These are phyloP conservation scores for Agriopis leucophaearia DNA, from an alignment of 2,888 invertebrate species.

Conservation along the genomic window DNA sequence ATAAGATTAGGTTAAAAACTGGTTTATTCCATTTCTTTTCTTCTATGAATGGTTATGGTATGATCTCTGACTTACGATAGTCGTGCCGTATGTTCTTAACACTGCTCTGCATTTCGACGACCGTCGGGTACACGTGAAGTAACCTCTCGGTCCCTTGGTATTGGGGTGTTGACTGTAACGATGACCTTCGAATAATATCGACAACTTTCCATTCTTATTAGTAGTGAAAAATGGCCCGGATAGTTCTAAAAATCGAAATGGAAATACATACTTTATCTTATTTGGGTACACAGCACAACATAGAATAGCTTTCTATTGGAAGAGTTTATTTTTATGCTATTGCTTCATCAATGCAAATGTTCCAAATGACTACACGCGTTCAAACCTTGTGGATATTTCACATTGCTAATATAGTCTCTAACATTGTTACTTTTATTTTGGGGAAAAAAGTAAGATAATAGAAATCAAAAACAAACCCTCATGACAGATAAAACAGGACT, in stretches of 20 bases:
- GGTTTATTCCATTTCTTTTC: too few species aligned
- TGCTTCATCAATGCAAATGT: too few species aligned
- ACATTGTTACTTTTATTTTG: too few species aligned
- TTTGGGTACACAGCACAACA: neutral
- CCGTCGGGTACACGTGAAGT: conserved; percentile 22
- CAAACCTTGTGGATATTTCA: too few species aligned
- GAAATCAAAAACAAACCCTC: neutral
- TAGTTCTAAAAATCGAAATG: neutral
- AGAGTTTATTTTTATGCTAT: too few species aligned
- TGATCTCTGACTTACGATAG: conserved; percentile 18
- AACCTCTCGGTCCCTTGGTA: conserved; percentile 11
- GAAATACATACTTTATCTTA: neutral
- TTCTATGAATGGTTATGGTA: conserved; percentile 25
- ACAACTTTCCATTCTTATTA: conserved; percentile 25
- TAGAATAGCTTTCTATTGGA: too few species aligned
- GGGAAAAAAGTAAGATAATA: too few species aligned
- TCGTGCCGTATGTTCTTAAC: conserved; percentile 10
- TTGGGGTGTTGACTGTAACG: conserved; percentile 24
- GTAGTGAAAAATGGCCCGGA: neutral
- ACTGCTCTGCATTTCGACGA: conserved; percentile 25
- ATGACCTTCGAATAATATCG: conserved; percentile 31
- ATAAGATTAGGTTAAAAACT: too few species aligned
- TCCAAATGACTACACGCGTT: too few species aligned
- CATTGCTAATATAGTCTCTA: too few species aligned
- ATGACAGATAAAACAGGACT: neutral